Evolutionary conservation across 92 coral and sea anemone genomes (phyloP).

Genomic region (Palythoa grandiflora): DNA sequence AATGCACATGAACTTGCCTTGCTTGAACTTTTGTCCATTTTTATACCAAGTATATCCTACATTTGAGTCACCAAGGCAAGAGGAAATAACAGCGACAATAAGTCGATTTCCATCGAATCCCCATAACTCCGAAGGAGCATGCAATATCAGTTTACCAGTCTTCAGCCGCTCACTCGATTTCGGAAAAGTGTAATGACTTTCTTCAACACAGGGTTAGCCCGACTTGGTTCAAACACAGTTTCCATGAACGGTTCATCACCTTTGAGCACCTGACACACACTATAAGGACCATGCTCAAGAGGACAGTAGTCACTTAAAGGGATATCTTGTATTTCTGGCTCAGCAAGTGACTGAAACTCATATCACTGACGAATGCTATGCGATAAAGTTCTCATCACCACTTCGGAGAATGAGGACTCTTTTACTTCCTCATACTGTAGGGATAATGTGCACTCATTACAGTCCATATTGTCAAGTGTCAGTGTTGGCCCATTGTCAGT

Average conservation of each 20-base stretch:
- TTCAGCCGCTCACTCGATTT: not conserved
- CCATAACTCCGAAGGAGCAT: constrained; percentile 60
- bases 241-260: constrained; percentile 45
- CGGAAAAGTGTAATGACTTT: constrained; percentile 13
- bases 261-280: constrained; percentile 28
- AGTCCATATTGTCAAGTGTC: not conserved
- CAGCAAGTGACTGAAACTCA: constrained; percentile 29
- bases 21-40: constrained; percentile 41
- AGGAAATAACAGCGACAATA: constrained; percentile 49
- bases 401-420: constrained; percentile 56
- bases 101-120: constrained; percentile 51
- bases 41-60: constrained; percentile 42
- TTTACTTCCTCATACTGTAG: constrained; percentile 52
- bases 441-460: constrained; percentile 13
- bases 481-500: constrained; percentile 12
- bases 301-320: constrained; percentile 45
- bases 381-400: constrained; percentile 42
- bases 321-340: constrained; percentile 44
- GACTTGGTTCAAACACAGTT: constrained; percentile 27
- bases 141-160: constrained; percentile 39
- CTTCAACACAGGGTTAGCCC: constrained; percentile 43
- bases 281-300: constrained; percentile 55
- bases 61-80: constrained; percentile 35
- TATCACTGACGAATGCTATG: constrained; percentile 47
- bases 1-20: constrained; percentile 44